These are phyloP conservation scores for Hofmannophila pseudospretella DNA, from an alignment of 2,888 invertebrate species.

Conservation along the genomic window DNA sequence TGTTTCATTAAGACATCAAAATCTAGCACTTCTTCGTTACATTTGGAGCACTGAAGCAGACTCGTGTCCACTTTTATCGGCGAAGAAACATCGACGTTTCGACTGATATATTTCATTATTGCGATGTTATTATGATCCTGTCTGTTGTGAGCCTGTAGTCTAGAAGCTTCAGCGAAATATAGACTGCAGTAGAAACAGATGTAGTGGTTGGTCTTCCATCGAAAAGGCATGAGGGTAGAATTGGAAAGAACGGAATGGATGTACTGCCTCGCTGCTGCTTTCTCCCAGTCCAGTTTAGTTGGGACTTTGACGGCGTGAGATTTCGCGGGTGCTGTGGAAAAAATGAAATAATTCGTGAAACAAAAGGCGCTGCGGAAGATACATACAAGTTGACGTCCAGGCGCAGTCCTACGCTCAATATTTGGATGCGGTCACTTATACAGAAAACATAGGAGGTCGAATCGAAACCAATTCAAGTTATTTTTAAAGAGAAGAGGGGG, in stretches of 20 bases:
- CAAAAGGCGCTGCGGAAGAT: too few species aligned
- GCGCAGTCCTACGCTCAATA: too few species aligned
- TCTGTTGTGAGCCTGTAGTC: slow-evolving; percentile 29
- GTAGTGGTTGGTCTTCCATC: slow-evolving; percentile 37
- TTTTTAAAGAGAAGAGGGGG: too few species aligned
- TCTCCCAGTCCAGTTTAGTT: slow-evolving; percentile 1
- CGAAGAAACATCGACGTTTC: not conserved
- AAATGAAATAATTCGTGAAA: too few species aligned
- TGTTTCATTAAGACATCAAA: not conserved
- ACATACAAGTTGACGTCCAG: too few species aligned
- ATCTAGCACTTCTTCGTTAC: not conserved
- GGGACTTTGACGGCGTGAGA: not conserved
- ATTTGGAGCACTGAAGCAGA: not conserved
- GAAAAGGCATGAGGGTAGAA: slow-evolving; percentile 39
- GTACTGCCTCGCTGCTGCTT: not conserved
- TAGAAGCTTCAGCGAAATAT: slow-evolving; percentile 26
- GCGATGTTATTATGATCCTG: slow-evolving; percentile 35
- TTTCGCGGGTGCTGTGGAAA: not conserved
- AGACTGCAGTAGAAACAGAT: slow-evolving; percentile 44
- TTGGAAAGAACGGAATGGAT: slow-evolving; percentile 26
- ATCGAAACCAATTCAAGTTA: too few species aligned
- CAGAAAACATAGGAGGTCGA: too few species aligned
- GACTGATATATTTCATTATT: slow-evolving; percentile 16
- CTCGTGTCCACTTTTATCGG: not conserved
- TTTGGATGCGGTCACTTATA: too few species aligned